Evolutionary conservation across 30 jellyfish, hydroid and myxozoan genomes (phyloP).

Genomic region (Clytia hemisphaerica): DNA sequence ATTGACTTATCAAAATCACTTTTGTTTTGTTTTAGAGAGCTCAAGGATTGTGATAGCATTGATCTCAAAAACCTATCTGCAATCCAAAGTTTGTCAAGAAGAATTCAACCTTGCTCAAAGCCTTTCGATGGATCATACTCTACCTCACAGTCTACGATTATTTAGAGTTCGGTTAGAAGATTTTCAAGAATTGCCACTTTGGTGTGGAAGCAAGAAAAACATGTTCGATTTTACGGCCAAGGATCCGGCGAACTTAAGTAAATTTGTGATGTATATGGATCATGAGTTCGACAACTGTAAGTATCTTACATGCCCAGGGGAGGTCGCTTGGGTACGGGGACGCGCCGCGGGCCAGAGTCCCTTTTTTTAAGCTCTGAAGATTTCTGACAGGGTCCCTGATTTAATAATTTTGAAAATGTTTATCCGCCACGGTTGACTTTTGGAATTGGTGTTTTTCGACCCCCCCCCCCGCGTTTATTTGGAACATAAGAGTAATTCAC

Average conservation of each 20-base stretch:
- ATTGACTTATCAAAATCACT: no score
- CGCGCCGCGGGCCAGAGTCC: no score
- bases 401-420: no score
- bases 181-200: slow-evolving; percentile 56
- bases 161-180: slow-evolving; percentile 40
- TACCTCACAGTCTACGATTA: slow-evolving; percentile 44
- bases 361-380: no score
- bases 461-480: no score
- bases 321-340: no score
- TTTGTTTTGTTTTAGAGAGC: slow-evolving; percentile 45
- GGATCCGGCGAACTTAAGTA: neutral
- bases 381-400: no score
- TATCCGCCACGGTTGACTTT: no score
- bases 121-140: slow-evolving; percentile 49
- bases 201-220: slow-evolving; percentile 55
- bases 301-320: no score
- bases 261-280: neutral
- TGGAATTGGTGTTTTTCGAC: no score
- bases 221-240: slow-evolving; percentile 31
- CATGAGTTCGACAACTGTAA: neutral
- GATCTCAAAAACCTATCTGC: slow-evolving; percentile 58
- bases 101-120: slow-evolving; percentile 85
- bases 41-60: slow-evolving; percentile 56
- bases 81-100: slow-evolving; percentile 87
- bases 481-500: no score